Percentiles rank a stretch among this genome's conserved stretches.
Conservation (phyloP, 2,888 invertebrate genomes). For the Acrocyrtus sp. region DNA sequence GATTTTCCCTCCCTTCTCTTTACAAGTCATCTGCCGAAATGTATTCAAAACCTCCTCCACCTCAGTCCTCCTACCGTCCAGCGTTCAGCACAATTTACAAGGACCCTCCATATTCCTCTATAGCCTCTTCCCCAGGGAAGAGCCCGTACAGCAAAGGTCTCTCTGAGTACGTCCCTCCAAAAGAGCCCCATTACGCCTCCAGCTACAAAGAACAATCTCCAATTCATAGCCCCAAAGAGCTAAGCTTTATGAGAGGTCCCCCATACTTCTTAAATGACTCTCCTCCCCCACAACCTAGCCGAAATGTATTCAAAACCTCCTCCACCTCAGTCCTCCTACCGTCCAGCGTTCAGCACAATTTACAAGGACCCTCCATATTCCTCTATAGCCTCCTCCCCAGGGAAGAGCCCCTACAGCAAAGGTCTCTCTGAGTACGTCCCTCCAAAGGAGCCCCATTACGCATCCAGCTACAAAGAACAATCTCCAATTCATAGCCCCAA, state of each 20-base stretch:
- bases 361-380: conserved; percentile 23
- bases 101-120: conserved; percentile 8
- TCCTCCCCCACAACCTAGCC: too few relatives aligned
- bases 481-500: conserved; percentile 13
- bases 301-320: conserved; percentile 8
- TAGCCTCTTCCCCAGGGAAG: neutral
- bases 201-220: conserved; percentile 14
- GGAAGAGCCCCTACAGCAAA: neutral
- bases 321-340: conserved; percentile 1
- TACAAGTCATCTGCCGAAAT: conserved; percentile 20
- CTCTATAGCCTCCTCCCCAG: neutral
- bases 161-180: conserved; percentile 2
- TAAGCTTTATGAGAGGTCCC: neutral
- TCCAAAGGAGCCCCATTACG: conserved; percentile 20
- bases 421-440: too few relatives aligned
- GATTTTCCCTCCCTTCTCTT: conserved; percentile 24
- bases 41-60: neutral
- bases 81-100: conserved; percentile 40
- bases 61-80: conserved; percentile 21
- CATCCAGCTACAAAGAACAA: conserved; percentile 11
- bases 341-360: conserved; percentile 35
- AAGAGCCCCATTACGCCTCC: conserved; percentile 14
- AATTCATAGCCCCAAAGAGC: conserved; percentile 17
- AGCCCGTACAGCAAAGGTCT: neutral
- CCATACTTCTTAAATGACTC: conserved; percentile 3